Evolutionary conservation across 2,113 vertebrate genomes (phyloP).

Genomic region (Caranx melampygus): DNA sequence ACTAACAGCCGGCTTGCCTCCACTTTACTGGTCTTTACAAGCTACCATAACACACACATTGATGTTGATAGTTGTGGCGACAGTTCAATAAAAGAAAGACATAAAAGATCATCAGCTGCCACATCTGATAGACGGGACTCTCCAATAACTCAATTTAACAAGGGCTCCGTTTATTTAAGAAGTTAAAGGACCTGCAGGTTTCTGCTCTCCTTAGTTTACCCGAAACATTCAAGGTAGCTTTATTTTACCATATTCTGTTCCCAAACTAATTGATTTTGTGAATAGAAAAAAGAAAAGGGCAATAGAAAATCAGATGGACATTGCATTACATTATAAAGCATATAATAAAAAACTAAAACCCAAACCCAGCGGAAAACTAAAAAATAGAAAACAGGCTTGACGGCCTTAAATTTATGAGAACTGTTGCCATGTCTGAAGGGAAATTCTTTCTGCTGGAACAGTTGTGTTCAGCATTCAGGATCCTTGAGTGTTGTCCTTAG

Average conservation of each 20-base stretch:
- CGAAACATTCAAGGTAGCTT: background rate
- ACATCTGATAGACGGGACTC: background rate
- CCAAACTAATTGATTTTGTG: background rate
- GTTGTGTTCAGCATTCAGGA: background rate
- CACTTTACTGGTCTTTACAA: background rate
- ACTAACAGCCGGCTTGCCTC: background rate
- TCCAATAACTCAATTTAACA: background rate
- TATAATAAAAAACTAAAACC: no score
- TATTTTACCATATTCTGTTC: background rate
- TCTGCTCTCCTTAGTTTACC: background rate
- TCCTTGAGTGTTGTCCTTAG: background rate
- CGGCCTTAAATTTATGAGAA: background rate
- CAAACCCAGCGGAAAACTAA: background rate
- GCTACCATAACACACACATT: background rate
- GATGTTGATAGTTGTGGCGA: no score
- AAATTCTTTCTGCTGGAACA: background rate
- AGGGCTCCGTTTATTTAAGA: conserved; percentile 14
- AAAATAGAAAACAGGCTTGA: background rate
- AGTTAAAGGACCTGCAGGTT: conserved; percentile 17
- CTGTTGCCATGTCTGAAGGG: background rate
- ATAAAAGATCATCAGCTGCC: conserved; percentile 11
- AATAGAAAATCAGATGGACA: background rate
- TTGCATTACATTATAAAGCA: background rate
- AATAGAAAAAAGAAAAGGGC: background rate
- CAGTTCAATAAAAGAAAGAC: background rate